Conservation (phyloP, 1,140 invertebrate species). For the Samia ricini region DNA sequence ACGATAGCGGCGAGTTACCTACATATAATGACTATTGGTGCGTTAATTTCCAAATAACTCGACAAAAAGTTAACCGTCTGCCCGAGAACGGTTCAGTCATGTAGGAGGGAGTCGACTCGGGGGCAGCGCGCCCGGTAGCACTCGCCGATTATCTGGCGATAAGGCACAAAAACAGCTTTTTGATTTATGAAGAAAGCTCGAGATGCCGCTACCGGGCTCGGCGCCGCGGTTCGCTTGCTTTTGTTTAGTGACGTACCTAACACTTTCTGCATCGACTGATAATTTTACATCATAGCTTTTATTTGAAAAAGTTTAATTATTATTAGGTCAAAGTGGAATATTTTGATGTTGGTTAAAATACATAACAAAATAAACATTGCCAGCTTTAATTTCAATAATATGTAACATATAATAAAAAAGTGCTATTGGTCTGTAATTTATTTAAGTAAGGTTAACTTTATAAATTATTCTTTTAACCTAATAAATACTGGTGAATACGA, state of each 20-base stretch:
- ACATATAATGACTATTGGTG: conserved; percentile 37
- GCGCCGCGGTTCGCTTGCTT: conserved; percentile 30
- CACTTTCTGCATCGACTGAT: background rate
- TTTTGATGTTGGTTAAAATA: no score
- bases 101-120: conserved; percentile 18
- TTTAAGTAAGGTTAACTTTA: no score
- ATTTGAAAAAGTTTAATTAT: no score
- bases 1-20: conserved; percentile 27
- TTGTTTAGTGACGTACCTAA: conserved; percentile 42
- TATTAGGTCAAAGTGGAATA: no score
- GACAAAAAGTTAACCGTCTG: conserved; percentile 46
- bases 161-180: conserved; percentile 73
- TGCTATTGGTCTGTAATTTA: no score
- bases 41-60: conserved; percentile 47
- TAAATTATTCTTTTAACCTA: no score
- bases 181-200: conserved; percentile 74
- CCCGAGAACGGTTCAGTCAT: conserved; percentile 17
- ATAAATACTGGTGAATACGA: no score
- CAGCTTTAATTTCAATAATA: no score
- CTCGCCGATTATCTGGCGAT: conserved; percentile 69
- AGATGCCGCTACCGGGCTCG: conserved; percentile 66
- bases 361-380: no score
- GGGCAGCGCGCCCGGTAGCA: conserved; percentile 54
- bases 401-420: no score
- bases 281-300: background rate